A percentile compares a stretch with the other conserved stretches of the same genome.
These are phyloP conservation scores for Tipula unca DNA, from an alignment of 2,888 invertebrate genomes.

Conservation along the genomic window DNA sequence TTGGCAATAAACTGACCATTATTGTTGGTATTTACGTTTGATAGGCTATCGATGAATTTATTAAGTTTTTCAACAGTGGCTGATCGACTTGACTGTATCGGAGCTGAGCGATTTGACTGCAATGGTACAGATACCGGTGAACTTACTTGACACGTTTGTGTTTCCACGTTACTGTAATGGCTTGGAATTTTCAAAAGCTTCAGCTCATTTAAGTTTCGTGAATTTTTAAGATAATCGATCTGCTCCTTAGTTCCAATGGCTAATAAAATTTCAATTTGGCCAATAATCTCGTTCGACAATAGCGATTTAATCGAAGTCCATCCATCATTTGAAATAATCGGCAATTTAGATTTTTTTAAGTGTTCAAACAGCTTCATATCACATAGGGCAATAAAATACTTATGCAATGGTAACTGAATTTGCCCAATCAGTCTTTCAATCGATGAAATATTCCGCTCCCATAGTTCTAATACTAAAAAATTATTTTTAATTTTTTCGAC, in stretches of 20 bases:
- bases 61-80: neutral
- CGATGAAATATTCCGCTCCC: slow-evolving; percentile 37
- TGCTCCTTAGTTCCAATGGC: slow-evolving; percentile 54
- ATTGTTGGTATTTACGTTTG: neutral
- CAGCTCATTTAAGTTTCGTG: neutral
- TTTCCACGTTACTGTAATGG: neutral
- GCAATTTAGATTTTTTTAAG: slow-evolving; percentile 28
- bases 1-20: neutral
- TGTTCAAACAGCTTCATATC: slow-evolving; percentile 42
- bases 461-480: slow-evolving; percentile 47
- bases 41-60: neutral
- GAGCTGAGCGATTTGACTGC: neutral
- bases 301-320: slow-evolving; percentile 48
- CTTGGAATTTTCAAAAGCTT: neutral
- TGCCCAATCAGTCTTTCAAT: slow-evolving; percentile 44
- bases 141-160: neutral
- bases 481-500: slow-evolving; percentile 48
- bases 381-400: slow-evolving; percentile 51
- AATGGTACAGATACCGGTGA: neutral
- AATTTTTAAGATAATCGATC: slow-evolving; percentile 46
- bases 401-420: slow-evolving; percentile 49
- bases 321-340: slow-evolving; percentile 51
- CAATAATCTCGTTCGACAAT: slow-evolving; percentile 41
- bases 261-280: slow-evolving; percentile 48
- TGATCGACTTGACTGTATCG: neutral